These are phyloP conservation scores for Mohoua ochrocephala DNA, from an alignment of 2,113 vertebrate genomes.

Conservation along the genomic window DNA sequence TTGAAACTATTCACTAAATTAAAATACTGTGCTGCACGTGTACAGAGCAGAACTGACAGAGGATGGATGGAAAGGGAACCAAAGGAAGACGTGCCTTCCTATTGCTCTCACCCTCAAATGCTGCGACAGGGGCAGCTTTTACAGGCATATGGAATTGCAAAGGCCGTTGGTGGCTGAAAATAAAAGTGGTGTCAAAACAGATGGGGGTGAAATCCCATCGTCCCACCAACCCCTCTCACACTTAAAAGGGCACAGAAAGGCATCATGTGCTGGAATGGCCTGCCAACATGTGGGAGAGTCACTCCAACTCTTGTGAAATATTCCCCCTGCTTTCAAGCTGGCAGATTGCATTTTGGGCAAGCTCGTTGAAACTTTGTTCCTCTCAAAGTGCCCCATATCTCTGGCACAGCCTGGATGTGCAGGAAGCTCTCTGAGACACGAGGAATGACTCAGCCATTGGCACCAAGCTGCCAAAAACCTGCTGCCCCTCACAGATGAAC, in stretches of 20 bases:
- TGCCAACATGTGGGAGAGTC: not conserved
- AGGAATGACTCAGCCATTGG: not conserved
- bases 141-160: not conserved
- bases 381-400: not conserved
- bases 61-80: not conserved
- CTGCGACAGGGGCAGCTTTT: not conserved
- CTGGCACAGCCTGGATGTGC: not conserved
- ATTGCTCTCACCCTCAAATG: not conserved
- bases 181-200: not conserved
- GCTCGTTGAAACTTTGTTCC: not conserved
- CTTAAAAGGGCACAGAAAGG: not conserved
- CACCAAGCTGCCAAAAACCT: not conserved
- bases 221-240: not conserved
- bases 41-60: not conserved
- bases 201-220: not conserved
- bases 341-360: not conserved
- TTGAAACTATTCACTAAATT: not conserved
- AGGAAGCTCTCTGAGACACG: not conserved
- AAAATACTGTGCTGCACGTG: not conserved
- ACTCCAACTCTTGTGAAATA: not conserved
- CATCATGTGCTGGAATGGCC: not conserved
- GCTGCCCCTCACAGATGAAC: not conserved
- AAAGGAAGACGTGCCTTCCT: not conserved
- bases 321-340: not conserved
- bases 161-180: not conserved